A percentile compares a stretch with the other conserved stretches of the same genome.
Conservation (phyloP, 2,888 invertebrate genomes). For the Carterocephalus palaemon region DNA sequence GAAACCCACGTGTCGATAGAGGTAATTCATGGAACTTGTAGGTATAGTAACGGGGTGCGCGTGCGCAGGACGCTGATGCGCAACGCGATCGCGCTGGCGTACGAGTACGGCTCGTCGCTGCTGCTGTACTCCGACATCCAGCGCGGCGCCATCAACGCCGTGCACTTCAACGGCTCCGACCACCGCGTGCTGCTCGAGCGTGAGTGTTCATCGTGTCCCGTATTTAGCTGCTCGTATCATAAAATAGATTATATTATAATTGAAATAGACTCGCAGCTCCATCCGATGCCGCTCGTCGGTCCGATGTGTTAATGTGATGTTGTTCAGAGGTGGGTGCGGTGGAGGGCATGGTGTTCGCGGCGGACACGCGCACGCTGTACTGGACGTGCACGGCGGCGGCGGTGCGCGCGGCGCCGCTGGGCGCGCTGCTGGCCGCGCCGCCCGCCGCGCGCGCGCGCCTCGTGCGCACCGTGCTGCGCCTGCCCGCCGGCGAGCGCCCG, state of each 20-base stretch:
- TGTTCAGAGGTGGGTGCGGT: slow-evolving; percentile 87
- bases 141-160: slow-evolving; percentile 89
- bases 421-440: slow-evolving; percentile 29
- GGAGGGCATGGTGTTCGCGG: slow-evolving; percentile 91
- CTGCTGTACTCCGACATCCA: slow-evolving; percentile 95
- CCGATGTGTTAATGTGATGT: neutral
- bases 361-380: slow-evolving; percentile 83
- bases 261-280: no score
- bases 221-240: no score
- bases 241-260: no score
- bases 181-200: slow-evolving; percentile 84
- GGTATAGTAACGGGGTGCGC: slow-evolving; percentile 2
- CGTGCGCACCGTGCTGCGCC: slow-evolving; percentile 80
- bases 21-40: no score
- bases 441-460: slow-evolving; percentile 28
- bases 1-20: no score
- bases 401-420: slow-evolving; percentile 34
- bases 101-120: slow-evolving; percentile 83
- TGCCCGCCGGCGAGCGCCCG: slow-evolving; percentile 86
- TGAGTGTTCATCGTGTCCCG: slow-evolving; percentile 51
- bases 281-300: no score
- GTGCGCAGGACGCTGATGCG: slow-evolving; percentile 81
- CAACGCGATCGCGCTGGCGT: slow-evolving; percentile 91
- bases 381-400: slow-evolving; percentile 90
- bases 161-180: slow-evolving; percentile 87